Evolutionary conservation across 2,888 invertebrate genomes (phyloP).

Genomic region (Nemoura dubitans): DNA sequence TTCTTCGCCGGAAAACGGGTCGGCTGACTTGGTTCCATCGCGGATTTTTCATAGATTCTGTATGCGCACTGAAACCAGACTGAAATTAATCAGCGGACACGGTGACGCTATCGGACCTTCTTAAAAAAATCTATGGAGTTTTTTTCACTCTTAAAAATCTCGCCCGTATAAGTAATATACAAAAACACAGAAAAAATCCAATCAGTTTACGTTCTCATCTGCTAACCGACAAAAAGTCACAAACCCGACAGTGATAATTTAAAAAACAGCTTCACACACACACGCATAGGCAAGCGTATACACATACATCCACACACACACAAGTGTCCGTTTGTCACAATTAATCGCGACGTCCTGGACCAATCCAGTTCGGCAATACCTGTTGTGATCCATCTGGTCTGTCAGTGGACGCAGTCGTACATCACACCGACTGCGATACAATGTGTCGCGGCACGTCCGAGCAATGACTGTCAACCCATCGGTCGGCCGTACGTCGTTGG

Average conservation of each 20-base stretch:
- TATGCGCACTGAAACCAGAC: not conserved
- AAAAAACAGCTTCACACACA: not conserved
- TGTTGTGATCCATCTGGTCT: slow-evolving; percentile 34
- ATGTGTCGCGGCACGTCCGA: slow-evolving; percentile 19
- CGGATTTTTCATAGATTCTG: not conserved
- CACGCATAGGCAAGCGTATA: not conserved
- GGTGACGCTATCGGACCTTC: not conserved
- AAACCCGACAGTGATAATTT: not conserved
- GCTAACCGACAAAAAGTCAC: slow-evolving; percentile 12
- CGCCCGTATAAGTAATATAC: not conserved
- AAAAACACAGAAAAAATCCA: not conserved
- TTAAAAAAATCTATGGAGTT: not conserved
- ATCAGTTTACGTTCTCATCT: not conserved
- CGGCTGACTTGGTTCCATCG: not conserved
- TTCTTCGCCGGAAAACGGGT: not conserved
- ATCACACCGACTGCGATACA: slow-evolving; percentile 26
- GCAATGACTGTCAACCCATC: slow-evolving; percentile 36
- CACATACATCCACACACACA: not conserved
- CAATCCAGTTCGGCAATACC: slow-evolving; percentile 27
- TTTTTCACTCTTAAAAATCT: not conserved
- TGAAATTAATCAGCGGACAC: not conserved
- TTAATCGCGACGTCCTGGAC: slow-evolving; percentile 5
- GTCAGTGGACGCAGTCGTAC: slow-evolving; percentile 9
- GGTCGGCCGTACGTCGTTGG: not conserved
- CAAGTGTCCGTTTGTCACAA: slow-evolving; percentile 19